Evolutionary conservation across 1,140 invertebrate species (phyloP), one percentile per base, ranked within the genome.

Genomic region (Trachymyrmex septentrionalis): DNA sequence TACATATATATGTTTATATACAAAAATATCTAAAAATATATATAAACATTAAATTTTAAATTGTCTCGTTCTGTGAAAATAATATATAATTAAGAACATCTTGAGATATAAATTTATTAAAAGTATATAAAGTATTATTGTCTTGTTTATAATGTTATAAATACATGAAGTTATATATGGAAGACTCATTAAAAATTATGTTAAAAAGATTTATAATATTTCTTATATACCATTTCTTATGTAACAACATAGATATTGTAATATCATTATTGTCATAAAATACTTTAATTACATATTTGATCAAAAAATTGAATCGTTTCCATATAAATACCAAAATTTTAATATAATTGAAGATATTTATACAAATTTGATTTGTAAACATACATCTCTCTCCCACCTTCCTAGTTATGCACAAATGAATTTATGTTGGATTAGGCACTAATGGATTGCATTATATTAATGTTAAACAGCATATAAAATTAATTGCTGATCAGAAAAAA

Each of bases 321-420:
- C 12, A 63, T 81, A 71, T 27, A 81, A 87, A 75, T 75, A 19
- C 38, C 53, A 84, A 69, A 59, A 66, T 73, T 84, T 10, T 10
- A 55, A 69, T 69, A 66, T 27, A 86, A 75, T 76, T 78, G 44
- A 16, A 63, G 64, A 84, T 87, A 55, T 76, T 77, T 55, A 21
- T 16, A 81, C 6, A 80, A 55, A 50, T 80, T 69, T n/a, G 55
- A 90, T 80, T 63, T 85, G 16, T 30, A 48, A 27, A 73, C 24
- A 89, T 72, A 88, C n/a, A 87, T 91, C 86, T 88, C 85, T 89
- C 87, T 91, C 86, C 82, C 82, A 91, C 86, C 80, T 81, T 66
- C 59, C 59, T 53, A 80, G 61, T 67, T 24, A 82, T 38, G 10
- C 67, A 77, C 3, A 85, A 86, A 76, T 90, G 38, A 72, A 69